Evolutionary conservation across 2,797 vertebrate species (phyloP).

Genomic region (Podargus strigoides): DNA sequence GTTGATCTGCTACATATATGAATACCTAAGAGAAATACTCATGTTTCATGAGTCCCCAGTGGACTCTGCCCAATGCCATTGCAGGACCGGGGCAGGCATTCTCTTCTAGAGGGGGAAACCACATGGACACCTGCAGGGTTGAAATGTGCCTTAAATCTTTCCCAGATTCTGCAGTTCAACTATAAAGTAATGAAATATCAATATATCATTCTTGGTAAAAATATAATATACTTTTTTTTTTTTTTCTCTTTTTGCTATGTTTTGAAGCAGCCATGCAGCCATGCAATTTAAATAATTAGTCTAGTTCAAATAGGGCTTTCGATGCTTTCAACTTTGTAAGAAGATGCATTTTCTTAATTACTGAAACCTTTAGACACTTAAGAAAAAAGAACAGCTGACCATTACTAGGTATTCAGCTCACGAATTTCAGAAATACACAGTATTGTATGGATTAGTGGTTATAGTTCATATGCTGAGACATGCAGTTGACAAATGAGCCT

Average conservation of each 20-base stretch:
- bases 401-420: background rate
- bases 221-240: no score
- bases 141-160: background rate
- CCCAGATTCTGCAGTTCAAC: background rate
- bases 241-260: background rate
- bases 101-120: background rate
- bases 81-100: accelerated
- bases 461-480: background rate
- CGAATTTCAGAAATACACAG: background rate
- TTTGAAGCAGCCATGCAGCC: background rate
- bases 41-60: background rate
- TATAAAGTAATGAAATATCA: background rate
- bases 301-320: background rate
- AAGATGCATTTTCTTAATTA: constrained; percentile 1
- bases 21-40: background rate
- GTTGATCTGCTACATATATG: no score
- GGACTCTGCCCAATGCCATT: accelerated
- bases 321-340: background rate
- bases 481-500: background rate
- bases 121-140: background rate
- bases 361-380: background rate
- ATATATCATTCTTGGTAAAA: background rate
- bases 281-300: constrained; percentile 29
- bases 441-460: background rate
- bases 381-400: background rate